phyloP scores from a whole-genome alignment of 2,888 invertebrate species.

The Didymodactylos carnosus region DNA sequence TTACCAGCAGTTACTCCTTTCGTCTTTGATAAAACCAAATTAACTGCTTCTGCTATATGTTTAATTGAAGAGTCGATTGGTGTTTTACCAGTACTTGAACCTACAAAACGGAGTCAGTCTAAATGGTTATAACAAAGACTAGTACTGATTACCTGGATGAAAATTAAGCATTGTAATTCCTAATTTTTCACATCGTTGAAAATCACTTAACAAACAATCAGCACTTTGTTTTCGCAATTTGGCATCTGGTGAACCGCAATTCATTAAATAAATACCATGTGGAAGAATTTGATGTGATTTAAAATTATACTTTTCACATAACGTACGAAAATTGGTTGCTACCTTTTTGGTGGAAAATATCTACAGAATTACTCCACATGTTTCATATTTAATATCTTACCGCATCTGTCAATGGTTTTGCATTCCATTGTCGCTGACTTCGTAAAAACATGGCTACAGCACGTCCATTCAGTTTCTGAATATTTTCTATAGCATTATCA shows the following conservation, averaged over 20 bases:
- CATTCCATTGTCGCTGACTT: slow-evolving; percentile 28
- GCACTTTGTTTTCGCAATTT: slow-evolving; percentile 32
- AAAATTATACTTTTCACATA: slow-evolving; percentile 25
- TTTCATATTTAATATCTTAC: no score
- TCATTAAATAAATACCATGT: slow-evolving; percentile 37
- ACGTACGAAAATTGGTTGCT: slow-evolving; percentile 25
- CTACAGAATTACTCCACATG: no score
- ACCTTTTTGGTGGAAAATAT: no score
- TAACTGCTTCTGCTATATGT: slow-evolving; percentile 12
- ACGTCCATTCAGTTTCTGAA: no score
- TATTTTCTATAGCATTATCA: no score
- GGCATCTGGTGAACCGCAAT: slow-evolving; percentile 34
- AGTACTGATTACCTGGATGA: no score
- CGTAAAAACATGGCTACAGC: slow-evolving; percentile 25
- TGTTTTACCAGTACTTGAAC: slow-evolving; percentile 18
- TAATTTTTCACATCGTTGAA: slow-evolving; percentile 35
- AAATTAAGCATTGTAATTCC: slow-evolving; percentile 37
- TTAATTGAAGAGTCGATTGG: neutral
- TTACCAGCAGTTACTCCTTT: slow-evolving; percentile 1
- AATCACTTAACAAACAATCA: slow-evolving; percentile 34
- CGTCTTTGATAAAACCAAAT: neutral
- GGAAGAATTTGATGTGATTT: slow-evolving; percentile 26
- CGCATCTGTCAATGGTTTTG: slow-evolving; percentile 29
- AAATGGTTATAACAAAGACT: no score
- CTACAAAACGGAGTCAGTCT: no score